These are phyloP conservation scores for Antitype chi DNA, from an alignment of 2,888 invertebrate genomes.

Conservation along the genomic window DNA sequence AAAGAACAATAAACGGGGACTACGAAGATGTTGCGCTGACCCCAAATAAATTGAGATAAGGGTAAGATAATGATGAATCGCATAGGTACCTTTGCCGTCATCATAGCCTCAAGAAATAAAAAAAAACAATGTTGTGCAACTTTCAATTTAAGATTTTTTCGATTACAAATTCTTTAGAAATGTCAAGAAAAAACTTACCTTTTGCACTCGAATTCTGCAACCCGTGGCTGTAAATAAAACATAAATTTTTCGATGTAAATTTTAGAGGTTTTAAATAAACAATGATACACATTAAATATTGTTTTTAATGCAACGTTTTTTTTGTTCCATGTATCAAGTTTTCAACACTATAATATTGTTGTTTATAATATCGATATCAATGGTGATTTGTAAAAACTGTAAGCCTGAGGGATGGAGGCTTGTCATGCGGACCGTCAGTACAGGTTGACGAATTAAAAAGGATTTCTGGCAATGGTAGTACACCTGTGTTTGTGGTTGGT, in stretches of 20 bases:
- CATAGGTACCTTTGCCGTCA: no score
- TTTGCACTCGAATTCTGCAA: not conserved
- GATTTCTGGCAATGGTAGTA: constrained; percentile 1
- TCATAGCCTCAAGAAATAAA: no score
- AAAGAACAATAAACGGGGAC: no score
- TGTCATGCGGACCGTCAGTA: constrained; percentile 11
- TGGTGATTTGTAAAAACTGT: constrained; percentile 12
- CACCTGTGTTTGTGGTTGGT: not conserved
- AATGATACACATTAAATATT: not conserved
- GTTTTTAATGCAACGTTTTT: not conserved
- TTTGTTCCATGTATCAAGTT: not conserved
- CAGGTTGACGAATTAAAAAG: constrained; percentile 22
- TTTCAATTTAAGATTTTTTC: no score
- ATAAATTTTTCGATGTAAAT: not conserved
- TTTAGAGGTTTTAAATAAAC: not conserved
- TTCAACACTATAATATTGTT: constrained; percentile 9
- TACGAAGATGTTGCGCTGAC: no score
- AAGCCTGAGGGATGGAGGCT: not conserved
- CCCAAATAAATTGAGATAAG: no score
- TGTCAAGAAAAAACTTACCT: no score
- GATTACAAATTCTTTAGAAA: no score
- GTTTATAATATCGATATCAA: constrained; percentile 6
- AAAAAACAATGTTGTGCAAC: no score
- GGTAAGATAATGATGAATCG: no score
- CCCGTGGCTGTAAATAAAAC: not conserved